Evolutionary conservation across 1,140 invertebrate species (phyloP), one percentile per base, ranked within the genome.

Genomic region (Platyura marginata): DNA sequence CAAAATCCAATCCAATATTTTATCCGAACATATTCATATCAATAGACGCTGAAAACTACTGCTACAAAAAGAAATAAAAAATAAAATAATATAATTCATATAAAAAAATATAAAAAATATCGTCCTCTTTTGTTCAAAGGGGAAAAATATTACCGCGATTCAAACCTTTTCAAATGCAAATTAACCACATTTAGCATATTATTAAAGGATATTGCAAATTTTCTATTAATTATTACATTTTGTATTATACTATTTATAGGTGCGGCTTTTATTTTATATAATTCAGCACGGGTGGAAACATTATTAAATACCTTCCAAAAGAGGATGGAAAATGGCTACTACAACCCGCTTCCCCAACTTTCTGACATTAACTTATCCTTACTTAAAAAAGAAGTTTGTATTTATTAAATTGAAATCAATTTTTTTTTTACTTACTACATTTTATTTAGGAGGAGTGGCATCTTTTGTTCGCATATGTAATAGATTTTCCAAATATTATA

Each of bases 251-350:
- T n/a, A n/a, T n/a, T 61, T 60, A 42, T 52, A 78, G 75, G 73
- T 39, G 70, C 74, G n/a, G 57, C 69, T 25, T 81, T 80, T 59
- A 65, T 80, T 29, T 63, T 82, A n/a, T 81, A 82, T 51, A 82
- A 82, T 50, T 71, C 68, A 53, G 76, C 74, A 0, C 68, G 79
- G 43, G 53, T 82, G 46, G 62, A 71, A 46, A 68, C 70, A 2
- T 66, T 83, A 43, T 59, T 78, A 33, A 61, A 67, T 42, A 71
- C 69, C 44, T 81, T 73, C 54, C 55, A 69, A 33, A 52, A 64
- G 2, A 68, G 64, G 50, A 66, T 72, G 6, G 44, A 46, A 2
- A 50, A 53, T 10, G 63, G 63, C 5, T 51, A 60, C 2, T 79
- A 79, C 56, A 70, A 71, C 23, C 38, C 55, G 19, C 51, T 81